Evolutionary conservation across 2,888 invertebrate genomes (phyloP), one percentile per base, ranked within the genome.

Genomic region (Omphaloscelis lunosa): DNA sequence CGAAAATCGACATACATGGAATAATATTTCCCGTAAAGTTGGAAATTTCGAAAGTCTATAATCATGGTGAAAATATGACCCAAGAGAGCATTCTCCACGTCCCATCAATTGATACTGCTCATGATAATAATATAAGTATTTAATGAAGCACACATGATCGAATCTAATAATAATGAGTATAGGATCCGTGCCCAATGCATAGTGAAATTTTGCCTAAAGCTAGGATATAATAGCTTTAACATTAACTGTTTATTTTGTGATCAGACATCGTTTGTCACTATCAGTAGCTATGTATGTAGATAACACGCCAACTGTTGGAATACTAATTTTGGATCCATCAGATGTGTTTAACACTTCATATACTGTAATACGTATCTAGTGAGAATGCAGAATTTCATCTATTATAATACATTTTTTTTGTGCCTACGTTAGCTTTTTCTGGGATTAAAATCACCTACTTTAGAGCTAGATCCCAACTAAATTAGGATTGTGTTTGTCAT

Each of bases 131-230:
- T 17, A 39, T 61, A 39, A 77, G 20, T n/a, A 41, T 78, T 23
- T 17, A 39, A 34, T 71, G 27, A 27, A 27, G 15, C 11, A 67
- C 4, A 63, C 41, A 71, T 29, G 41, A 70, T 59, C 23, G 29
- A 62, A 81, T 81, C 51, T 72, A 81, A 20, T 45, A 53, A 59
- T 75, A 75, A 82, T 72, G 61, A 61, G 12, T 45, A 58, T 34
- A 23, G 12, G 23, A 69, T 58, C 11, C 34, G 29, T 66, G 69
- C 62, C 15, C 7, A 65, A 59, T 34, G 23, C 48, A 27, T 2
- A 59, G 61, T 58, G 75, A 80, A 84, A 80, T 77, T 74, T 23
- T 45, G 81, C 77, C 75, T 56, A 65, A 56, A 84, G 81, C 81
- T 53, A 67, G 67, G 29, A 75, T 59, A 71, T 73, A 71, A 86